Evolutionary conservation across 2,888 invertebrate species (phyloP), one percentile per base, ranked within the genome.

Genomic region (Dryobota labecula): DNA sequence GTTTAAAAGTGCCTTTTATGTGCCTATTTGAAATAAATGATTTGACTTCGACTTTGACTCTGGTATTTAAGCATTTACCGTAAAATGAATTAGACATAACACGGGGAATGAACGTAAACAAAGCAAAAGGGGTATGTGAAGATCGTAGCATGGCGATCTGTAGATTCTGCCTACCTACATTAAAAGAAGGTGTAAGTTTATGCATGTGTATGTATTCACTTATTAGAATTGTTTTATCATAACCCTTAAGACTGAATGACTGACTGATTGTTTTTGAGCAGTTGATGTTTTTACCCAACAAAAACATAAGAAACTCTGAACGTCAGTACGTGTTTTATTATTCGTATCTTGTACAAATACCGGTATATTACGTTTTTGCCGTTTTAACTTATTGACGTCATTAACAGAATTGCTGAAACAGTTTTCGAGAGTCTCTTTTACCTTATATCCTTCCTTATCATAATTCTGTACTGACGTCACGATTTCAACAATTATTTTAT

Each of bases 391-490:
- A 11, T 45, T 45, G n/a, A 45, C 45, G 30, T 45, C 9, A 27
- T n/a, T 36, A 41, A 0, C n/a, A n/a, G 18, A 43, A 53, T 9
- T 38, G 2, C 15, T 41, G 20, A 30, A 47, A 33, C 0, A 38
- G 20, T 72, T 72, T 38, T 5, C 1, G 20, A 47, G 30, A 24
- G 24, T 24, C 27, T n/a, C n/a, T n/a, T 45, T 70, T 45, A 15
- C 20, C 45, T 47, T 30, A 15, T n/a, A n/a, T n/a, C n/a, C 2
- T 51, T 20, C 1, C 1, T 56, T 38, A 30, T 20, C n/a, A n/a
- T n/a, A n/a, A n/a, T n/a, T n/a, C n/a, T n/a, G n/a, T n/a, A n/a
- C 6, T 56, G 30, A 38, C 1, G 24, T 24, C 20, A 54, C 15
- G 30, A 38, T 36, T 15, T 5, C 7, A 20, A 43, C 20, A 5